Evolutionary conservation across 1,140 invertebrate species (phyloP), one percentile per base, ranked within the genome.

Genomic region (Ridgeia piscesae): DNA sequence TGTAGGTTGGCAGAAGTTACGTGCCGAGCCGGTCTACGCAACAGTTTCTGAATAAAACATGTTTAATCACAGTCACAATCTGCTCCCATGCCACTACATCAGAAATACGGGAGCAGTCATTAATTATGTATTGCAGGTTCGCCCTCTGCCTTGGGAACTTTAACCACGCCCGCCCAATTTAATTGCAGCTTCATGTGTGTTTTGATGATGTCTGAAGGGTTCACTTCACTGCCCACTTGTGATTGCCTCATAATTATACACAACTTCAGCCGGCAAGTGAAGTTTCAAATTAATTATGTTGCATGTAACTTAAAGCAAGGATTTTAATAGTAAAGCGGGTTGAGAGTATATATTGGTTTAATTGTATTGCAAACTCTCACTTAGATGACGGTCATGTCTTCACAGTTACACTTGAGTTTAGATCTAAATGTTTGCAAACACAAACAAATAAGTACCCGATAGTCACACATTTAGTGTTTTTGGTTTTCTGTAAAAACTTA

Each of bases 41-140:
- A 77, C 58, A 77, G 58, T 31, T 77, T 77, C 58, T 77, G 58
- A 77, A 77, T 77, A 77, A 77, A 77, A 77, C 58, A 77, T 77
- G 58, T 77, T 77, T 77, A 77, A 77, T 77, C 17, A 31, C 58
- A 77, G 58, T 77, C 58, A 31, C 17, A 77, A 77, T 77, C 58
- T 31, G 58, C 58, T 77, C 58, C 58, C 27, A 77, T 77, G 58
- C 58, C 58, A 77, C 58, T 77, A 77, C 58, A 14, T 77, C 58
- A 77, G 0, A 31, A 77, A 9, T 77, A 77, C 27, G 58, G 58
- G 58, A 77, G 27, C 58, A 77, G 14, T 77, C 58, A 77, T 77
- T 77, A 77, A 77, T 77, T 77, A 27, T 77, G 58, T 21, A 77
- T 77, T 31, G 58, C 58, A 77, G 58, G 2, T 21, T 77, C 58